Percentiles rank a stretch among this genome's conserved stretches.
Conservation (phyloP, 2,888 invertebrate species). For the Linnaemya tessellans region DNA sequence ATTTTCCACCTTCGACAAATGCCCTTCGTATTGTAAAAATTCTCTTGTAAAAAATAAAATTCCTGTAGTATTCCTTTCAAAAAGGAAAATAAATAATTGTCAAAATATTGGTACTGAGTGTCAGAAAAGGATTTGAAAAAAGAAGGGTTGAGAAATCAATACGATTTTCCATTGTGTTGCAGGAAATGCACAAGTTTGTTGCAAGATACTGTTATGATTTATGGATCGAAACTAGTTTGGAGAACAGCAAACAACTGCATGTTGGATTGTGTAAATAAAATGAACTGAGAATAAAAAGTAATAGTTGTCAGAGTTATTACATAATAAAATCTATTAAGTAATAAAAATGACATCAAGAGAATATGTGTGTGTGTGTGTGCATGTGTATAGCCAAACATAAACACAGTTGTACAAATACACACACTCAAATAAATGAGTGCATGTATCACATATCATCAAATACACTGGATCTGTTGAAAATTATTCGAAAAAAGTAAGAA, state of each 20-base stretch:
- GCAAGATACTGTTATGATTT: slow-evolving; percentile 27
- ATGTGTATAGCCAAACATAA: background rate
- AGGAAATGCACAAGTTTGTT: background rate
- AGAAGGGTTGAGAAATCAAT: background rate
- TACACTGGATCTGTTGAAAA: slow-evolving; percentile 53
- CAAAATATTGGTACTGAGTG: background rate
- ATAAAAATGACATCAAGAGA: slow-evolving; percentile 64
- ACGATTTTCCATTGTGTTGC: background rate
- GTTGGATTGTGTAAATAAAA: slow-evolving; percentile 43
- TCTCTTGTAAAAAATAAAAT: background rate
- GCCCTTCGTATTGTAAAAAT: background rate
- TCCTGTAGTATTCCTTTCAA: background rate
- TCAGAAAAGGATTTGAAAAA: background rate
- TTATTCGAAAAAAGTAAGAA: slow-evolving; percentile 52
- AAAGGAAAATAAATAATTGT: background rate
- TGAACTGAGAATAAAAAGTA: slow-evolving; percentile 22
- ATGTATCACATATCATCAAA: background rate
- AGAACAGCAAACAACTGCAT: background rate
- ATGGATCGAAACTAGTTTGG: slow-evolving; percentile 23
- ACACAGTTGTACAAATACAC: background rate
- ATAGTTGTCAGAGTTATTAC: slow-evolving; percentile 50
- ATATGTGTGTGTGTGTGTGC: background rate
- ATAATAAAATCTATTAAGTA: slow-evolving; percentile 33
- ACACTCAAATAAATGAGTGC: background rate
- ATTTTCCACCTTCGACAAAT: no score